These are phyloP conservation scores for Aphelenchoides avenae DNA, from an alignment of 1,140 invertebrate species.

Conservation along the genomic window DNA sequence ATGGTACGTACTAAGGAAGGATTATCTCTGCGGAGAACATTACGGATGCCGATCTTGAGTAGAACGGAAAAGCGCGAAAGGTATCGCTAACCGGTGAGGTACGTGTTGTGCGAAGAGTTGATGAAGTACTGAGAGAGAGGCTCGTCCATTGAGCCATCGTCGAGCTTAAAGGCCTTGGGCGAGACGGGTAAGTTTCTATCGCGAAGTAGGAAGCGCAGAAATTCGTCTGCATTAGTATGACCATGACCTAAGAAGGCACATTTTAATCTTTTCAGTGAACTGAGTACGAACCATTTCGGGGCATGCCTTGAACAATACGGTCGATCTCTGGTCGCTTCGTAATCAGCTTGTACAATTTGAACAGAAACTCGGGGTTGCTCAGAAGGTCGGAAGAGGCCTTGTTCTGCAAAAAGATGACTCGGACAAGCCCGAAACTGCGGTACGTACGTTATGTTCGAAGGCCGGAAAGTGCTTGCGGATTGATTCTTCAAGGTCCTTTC, in stretches of 20 bases:
- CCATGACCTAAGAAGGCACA: too few species aligned
- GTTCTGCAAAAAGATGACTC: slow-evolving; percentile 33
- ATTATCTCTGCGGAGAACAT: too few species aligned
- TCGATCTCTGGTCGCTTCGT: neutral
- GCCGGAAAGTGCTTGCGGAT: slow-evolving; percentile 29
- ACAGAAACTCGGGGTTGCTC: slow-evolving; percentile 34
- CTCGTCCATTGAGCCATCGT: slow-evolving; percentile 77
- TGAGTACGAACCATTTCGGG: neutral
- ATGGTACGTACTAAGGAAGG: too few species aligned
- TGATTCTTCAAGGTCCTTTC: slow-evolving; percentile 32
- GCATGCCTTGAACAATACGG: neutral
- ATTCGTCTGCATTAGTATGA: slow-evolving; percentile 24
- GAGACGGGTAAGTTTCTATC: slow-evolving; percentile 33
- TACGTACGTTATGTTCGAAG: slow-evolving; percentile 38
- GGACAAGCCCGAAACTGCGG: neutral
- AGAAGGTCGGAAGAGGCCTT: slow-evolving; percentile 32
- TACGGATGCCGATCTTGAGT: too few species aligned
- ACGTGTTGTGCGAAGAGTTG: slow-evolving; percentile 94
- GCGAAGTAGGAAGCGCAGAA: slow-evolving; percentile 38
- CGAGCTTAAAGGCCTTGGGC: slow-evolving; percentile 22
- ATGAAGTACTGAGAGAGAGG: slow-evolving; percentile 93
- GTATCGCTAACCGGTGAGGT: slow-evolving; percentile 90
- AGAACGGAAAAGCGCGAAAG: too few species aligned
- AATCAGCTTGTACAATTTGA: slow-evolving; percentile 29
- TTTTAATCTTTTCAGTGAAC: neutral